These are phyloP conservation scores for Melanostoma scalare DNA, from an alignment of 2,888 invertebrate species.

Conservation along the genomic window DNA sequence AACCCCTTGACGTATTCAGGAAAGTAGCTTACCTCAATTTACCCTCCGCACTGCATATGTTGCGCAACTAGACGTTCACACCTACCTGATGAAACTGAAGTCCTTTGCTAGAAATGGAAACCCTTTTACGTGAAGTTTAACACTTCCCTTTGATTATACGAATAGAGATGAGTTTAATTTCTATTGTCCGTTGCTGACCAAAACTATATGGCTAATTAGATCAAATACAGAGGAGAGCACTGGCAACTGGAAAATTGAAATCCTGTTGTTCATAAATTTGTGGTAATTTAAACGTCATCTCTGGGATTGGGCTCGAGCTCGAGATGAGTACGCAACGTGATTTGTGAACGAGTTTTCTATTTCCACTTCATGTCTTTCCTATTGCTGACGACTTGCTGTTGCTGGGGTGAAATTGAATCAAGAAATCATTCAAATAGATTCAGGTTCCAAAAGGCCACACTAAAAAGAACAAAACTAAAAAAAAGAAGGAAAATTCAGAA, in stretches of 20 bases:
- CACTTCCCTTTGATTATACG: neutral
- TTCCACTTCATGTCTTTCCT: slow-evolving; percentile 11
- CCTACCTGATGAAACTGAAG: too few species aligned
- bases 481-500: slow-evolving; percentile 47
- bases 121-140: slow-evolving; percentile 26
- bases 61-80: too few species aligned
- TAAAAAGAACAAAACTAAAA: slow-evolving; percentile 5
- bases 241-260: slow-evolving; percentile 27
- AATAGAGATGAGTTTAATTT: neutral
- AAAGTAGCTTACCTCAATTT: too few species aligned
- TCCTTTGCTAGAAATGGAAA: neutral
- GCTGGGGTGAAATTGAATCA: slow-evolving; percentile 70
- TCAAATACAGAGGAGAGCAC: slow-evolving; percentile 34
- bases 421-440: slow-evolving; percentile 71
- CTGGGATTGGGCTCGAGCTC: slow-evolving; percentile 13
- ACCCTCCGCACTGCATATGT: too few species aligned
- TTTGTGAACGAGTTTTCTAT: slow-evolving; percentile 61
- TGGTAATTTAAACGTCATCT: slow-evolving; percentile 68
- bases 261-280: slow-evolving; percentile 66
- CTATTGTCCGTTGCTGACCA: slow-evolving; percentile 32
- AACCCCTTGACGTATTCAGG: too few species aligned
- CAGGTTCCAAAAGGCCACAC: slow-evolving; percentile 53
- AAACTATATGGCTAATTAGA: slow-evolving; percentile 61
- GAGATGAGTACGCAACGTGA: slow-evolving; percentile 54
- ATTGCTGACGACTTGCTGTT: slow-evolving; percentile 53